Base-by-base conservation (phyloP, 1,140 invertebrate genomes). In the Arctopsyche grandis region DNA sequence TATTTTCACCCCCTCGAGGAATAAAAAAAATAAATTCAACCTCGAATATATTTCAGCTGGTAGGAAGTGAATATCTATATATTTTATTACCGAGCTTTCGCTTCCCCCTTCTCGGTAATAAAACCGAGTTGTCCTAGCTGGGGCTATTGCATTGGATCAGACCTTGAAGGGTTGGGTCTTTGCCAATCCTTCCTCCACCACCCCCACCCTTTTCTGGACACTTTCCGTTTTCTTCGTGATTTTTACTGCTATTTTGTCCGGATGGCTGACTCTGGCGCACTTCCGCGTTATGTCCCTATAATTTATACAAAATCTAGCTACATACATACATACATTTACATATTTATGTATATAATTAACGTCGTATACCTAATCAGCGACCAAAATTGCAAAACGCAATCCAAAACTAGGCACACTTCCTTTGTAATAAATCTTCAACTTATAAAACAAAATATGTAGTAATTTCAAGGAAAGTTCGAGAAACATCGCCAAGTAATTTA, bases 101-200 rank as follows among this genome's bases (percentile, higher is more conserved):
- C 63, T 26, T 14, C 63, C 24, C 21, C 24, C 7, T 66, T 24
- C 5, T 66, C 9, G 63, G 63, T 24, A 14, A 66, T 66, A 66
- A 66, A 66, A 66, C 21, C 22, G 63, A 22, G 19, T 29, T 14
- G 22, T 66, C 24, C 63, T 10, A 66, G 24, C 24, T 26, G 22
- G 22, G 24, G 24, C 63, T 0, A 26, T 66, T 66, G 63, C 63
- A 66, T 22, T 3, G 22, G 21, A 5, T 22, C 19, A 24, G 26
- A 66, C 63, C 63, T 66, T 66, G 63, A 66, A 66, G 21, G 63
- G 24, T 66, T 66, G 63, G 63, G 19, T 12, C 63, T 19, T 14
- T 66, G 63, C 63, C 63, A 66, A 66, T 19, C 9, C 48, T 60
- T n/a, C n/a, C n/a, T n/a, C n/a, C n/a, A n/a, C n/a, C n/a, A n/a